phyloP scores from a whole-genome alignment of 1,140 invertebrate species.

The Andricus grossulariae region DNA sequence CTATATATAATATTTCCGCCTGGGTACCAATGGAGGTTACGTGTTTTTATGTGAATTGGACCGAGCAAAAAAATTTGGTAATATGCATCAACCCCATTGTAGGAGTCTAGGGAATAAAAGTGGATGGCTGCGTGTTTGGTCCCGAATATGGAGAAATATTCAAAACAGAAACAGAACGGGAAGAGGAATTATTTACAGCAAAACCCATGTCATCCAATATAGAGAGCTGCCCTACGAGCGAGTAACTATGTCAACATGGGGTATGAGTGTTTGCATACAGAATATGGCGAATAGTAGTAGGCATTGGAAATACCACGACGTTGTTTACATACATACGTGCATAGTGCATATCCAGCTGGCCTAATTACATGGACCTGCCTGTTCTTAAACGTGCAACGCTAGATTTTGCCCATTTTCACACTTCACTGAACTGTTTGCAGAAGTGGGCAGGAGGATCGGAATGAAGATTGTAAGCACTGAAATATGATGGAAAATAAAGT shows the following conservation, averaged over 20 bases:
- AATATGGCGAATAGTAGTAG: conserved; percentile 30
- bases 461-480: neutral
- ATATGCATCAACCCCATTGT: neutral
- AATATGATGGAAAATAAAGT: neutral
- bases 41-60: too few relatives aligned
- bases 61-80: too few relatives aligned
- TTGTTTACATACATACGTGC: conserved; percentile 22
- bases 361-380: conserved; percentile 36
- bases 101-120: neutral
- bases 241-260: conserved; percentile 12
- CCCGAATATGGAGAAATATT: neutral
- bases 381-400: conserved; percentile 23
- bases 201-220: conserved; percentile 21
- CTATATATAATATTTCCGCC: too few relatives aligned
- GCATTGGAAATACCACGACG: conserved; percentile 32
- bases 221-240: conserved; percentile 12
- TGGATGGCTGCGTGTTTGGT: neutral
- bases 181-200: conserved; percentile 29
- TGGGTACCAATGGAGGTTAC: too few relatives aligned
- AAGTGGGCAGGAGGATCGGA: neutral
- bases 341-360: conserved; percentile 30
- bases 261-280: conserved; percentile 27
- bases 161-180: neutral
- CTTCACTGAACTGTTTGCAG: conserved; percentile 8
- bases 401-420: conserved; percentile 26